Percentiles rank a stretch among this genome's conserved stretches.
Evolutionary conservation across 2,888 invertebrate genomes (phyloP).

Genomic region (Caenorhabditis sp.): DNA sequence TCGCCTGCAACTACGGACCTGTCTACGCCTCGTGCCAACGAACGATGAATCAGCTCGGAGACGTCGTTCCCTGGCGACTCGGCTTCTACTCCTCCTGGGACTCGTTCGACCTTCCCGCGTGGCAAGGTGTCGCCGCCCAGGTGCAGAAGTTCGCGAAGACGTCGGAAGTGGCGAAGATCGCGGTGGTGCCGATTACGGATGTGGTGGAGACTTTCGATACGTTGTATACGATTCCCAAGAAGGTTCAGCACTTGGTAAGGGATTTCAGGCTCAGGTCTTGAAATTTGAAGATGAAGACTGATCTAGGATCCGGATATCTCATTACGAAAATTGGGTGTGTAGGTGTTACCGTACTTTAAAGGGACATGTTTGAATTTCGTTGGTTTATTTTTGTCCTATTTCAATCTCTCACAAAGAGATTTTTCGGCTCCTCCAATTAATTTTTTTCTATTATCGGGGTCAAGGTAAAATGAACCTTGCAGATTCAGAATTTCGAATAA

Average conservation of each 20-base stretch:
- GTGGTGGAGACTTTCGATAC: constrained; percentile 76
- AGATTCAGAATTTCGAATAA: too few relatives aligned
- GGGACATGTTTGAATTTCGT: too few relatives aligned
- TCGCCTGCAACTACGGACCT: constrained; percentile 50
- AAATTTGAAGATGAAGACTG: neutral
- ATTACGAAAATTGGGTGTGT: too few relatives aligned
- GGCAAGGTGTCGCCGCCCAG: constrained; percentile 45
- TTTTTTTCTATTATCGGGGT: too few relatives aligned
- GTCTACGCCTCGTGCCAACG: constrained; percentile 71
- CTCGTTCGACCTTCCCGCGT: constrained; percentile 65
- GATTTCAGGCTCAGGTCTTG: neutral
- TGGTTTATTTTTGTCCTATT: too few relatives aligned
- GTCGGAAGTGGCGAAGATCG: constrained; percentile 42
- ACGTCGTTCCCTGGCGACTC: constrained; percentile 72
- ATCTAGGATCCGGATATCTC: too few relatives aligned
- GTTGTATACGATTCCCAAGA: constrained; percentile 70
- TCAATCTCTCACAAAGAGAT: too few relatives aligned
- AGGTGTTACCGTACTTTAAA: too few relatives aligned
- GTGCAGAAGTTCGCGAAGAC: constrained; percentile 55
- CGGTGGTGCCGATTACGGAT: constrained; percentile 75
- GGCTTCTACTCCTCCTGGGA: constrained; percentile 76
- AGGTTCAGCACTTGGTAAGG: constrained; percentile 65
- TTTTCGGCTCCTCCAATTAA: too few relatives aligned
- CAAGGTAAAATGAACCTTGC: too few relatives aligned
- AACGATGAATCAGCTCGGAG: constrained; percentile 60